phyloP scores from a whole-genome alignment of 2,888 invertebrate species.

The Entomobrya multifasciata region DNA sequence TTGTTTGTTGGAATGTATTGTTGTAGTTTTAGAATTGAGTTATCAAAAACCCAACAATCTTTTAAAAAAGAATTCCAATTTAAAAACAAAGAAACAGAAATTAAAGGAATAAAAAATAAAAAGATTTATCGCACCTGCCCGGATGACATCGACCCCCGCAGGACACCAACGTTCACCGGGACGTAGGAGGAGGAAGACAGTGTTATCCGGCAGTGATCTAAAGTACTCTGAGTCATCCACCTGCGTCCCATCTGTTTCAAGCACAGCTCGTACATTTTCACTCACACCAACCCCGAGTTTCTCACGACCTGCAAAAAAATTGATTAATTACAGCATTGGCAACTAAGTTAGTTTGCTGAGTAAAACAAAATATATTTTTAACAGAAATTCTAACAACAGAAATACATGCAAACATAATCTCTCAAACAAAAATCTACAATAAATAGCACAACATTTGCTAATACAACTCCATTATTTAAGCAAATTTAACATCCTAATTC shows the following conservation, averaged over 20 bases:
- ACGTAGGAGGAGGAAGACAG: constrained; percentile 92
- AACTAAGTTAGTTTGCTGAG: too few relatives aligned
- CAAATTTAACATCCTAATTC: too few relatives aligned
- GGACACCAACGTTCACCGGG: constrained; percentile 96
- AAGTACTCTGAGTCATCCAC: constrained; percentile 83
- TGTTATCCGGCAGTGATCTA: constrained; percentile 95
- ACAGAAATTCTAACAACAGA: too few relatives aligned
- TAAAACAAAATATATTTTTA: too few relatives aligned
- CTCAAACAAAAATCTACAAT: too few relatives aligned
- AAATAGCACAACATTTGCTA: too few relatives aligned
- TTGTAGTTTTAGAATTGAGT: neutral
- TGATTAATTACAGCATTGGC: neutral
- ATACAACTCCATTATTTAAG: too few relatives aligned
- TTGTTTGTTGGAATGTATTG: neutral
- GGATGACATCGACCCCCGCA: constrained; percentile 95
- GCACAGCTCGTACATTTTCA: constrained; percentile 93
- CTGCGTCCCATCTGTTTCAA: constrained; percentile 98
- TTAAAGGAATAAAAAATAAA: constrained; percentile 27
- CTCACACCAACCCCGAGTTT: constrained; percentile 92
- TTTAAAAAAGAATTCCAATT: neutral
- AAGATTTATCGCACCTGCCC: constrained; percentile 87
- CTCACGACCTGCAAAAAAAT: constrained; percentile 88
- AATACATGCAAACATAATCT: too few relatives aligned
- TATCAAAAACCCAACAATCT: too few relatives aligned
- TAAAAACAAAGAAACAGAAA: neutral